Percentiles rank a stretch among this genome's conserved stretches.
Evolutionary conservation across 2,113 vertebrate genomes (phyloP).

Genomic region (Rhea pennata): DNA sequence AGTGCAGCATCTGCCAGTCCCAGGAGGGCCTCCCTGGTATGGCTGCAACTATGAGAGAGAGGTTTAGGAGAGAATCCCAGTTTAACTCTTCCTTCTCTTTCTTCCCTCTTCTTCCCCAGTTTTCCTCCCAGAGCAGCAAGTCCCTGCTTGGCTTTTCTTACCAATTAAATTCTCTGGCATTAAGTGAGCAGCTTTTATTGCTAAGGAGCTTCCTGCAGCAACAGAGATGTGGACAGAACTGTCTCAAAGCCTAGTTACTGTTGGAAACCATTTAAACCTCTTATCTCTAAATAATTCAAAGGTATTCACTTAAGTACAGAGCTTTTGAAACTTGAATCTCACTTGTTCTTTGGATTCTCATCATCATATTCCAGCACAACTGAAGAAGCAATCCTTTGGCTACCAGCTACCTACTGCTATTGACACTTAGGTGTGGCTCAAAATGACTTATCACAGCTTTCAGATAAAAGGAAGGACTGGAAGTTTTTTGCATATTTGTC

Average conservation of each 20-base stretch:
- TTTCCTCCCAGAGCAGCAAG: neutral
- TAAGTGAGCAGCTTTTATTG: neutral
- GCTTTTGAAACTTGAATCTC: neutral
- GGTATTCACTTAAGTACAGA: neutral
- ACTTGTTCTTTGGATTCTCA: neutral
- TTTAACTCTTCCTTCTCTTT: neutral
- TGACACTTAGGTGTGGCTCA: neutral
- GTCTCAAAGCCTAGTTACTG: neutral
- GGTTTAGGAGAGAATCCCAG: neutral
- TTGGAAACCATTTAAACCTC: neutral
- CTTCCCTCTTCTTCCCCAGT: neutral
- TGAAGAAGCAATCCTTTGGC: neutral
- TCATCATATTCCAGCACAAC: neutral
- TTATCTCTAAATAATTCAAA: neutral
- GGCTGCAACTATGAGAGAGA: neutral
- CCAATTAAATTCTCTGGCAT: neutral
- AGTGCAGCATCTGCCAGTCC: neutral
- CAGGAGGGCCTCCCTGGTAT: neutral
- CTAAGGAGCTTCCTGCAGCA: neutral
- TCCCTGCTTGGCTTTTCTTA: neutral
- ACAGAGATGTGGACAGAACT: neutral
- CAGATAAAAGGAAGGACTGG: neutral
- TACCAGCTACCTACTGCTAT: neutral
- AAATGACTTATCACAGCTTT: neutral
- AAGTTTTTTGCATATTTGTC: neutral